Evolutionary conservation across 2,797 vertebrate genomes (phyloP), one percentile per base, ranked within the genome.

Genomic region (Chelon labrosus): DNA sequence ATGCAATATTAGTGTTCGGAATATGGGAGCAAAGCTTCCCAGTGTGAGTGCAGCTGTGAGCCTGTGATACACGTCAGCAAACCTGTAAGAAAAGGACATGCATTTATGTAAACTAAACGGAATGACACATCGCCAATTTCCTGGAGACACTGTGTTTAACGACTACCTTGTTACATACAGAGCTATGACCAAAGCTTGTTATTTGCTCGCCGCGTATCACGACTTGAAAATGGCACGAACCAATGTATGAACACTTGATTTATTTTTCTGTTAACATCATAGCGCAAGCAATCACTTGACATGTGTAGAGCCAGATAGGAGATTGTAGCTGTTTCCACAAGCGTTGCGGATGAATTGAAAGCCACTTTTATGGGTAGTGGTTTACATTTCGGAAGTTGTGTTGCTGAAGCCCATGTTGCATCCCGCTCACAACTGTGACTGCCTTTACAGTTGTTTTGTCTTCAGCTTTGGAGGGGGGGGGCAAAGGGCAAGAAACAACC

Each of bases 391-490:
- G 14, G 27, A 31, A 5, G 51, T 27, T 27, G 5, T 6, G 25
- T 7, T 4, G 14, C 51, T 6, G 6, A 55, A 49, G 17, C 41
- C 25, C 14, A 50, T 44, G 11, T 4, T 57, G 51, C 14, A 49
- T 5, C 7, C 20, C 9, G 2, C 27, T 49, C 0, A 31, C 20
- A 54, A 11, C n/a, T 11, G 10, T 3, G 22, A 22, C 22, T 3
- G 1, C 22, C 46, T 47, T 53, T 44, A 47, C 22, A 64, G 46
- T 44, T 60, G 10, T 69, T 20, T 54, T 42, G 47, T 44, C 19
- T 69, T 17, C 42, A 19, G 17, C n/a, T 47, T 9, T 8, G 9
- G 46, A 60, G n/a, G n/a, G 44, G 20, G n/a, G 9, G 10, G 22
- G 62, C 35, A 27, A 61, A 9, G n/a, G 60, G 42, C 22, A 22